Base-by-base conservation (phyloP, 2,113 vertebrate species). In the Bambusicola thoracicus region DNA sequence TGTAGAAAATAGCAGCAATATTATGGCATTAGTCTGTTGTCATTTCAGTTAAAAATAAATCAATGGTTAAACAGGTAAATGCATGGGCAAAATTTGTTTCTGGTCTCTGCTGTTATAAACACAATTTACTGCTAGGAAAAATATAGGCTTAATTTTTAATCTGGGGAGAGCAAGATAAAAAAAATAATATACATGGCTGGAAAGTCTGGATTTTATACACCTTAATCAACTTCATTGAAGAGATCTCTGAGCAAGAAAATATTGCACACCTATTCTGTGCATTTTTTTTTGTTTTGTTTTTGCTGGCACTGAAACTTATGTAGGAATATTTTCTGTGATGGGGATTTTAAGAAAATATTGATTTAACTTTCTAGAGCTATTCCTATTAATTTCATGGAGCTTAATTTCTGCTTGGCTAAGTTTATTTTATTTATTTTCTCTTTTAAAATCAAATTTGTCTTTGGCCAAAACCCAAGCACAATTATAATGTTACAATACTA, bases 371-470 rank as follows among this genome's bases (percentile, higher is more conserved):
- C 41, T 40, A 38, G 8, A 27, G 34, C 10, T 43, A 68, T 92
- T 85, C 8, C 10, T 51, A 36, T 76, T 76, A 92, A 92, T 89
- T 92, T 82, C 34, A 72, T 87, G 72, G 62, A 89, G 58, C 86
- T 87, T 51, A 87, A 68, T 11, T 56, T 34, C 13, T 91, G 5
- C 20, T 66, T 80, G 75, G 36, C 30, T 81, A 24, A 77, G 18
- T 2, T 76, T n/a, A 10, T 68, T 17, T 38, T 72, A 46, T 36
- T 74, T 56, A 56, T 41, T 53, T 81, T 36, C 41, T 29, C 7
- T 68, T 78, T 75, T 43, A 29, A 61, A 78, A 59, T 0, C 34
- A 83, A 43, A 3, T 36, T 44, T 78, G 3, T 49, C 32, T 67
- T 77, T 63, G 77, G 13, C 14, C 36, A 78, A 95, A 89, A 40